Evolutionary conservation across 2,797 vertebrate species (phyloP), one percentile per base, ranked within the genome.

Genomic region (Scleropages formosus): DNA sequence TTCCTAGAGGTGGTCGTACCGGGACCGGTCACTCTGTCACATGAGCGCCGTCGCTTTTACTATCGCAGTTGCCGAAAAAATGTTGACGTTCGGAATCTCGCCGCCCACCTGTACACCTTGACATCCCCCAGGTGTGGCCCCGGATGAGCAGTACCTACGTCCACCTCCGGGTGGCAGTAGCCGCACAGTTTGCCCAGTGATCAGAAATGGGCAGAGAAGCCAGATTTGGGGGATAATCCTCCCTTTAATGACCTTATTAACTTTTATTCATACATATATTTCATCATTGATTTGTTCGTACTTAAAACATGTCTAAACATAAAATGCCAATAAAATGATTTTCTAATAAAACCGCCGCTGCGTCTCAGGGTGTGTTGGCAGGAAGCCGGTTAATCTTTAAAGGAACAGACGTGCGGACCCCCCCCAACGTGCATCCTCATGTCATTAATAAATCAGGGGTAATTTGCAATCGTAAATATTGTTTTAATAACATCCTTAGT

Each of bases 161-260:
- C 78, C 77, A 63, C 86, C 84, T 81, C 84, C 87, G 86, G 89
- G 75, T 86, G 88, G 88, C 87, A 85, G 82, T 86, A 84, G 64
- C 69, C 68, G 75, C 79, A 76, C 78, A 69, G 75, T 79, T 78
- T 76, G 72, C 24, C 47, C 27, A 73, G 77, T 75, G 77, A 78
- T 74, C 72, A 82, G 73, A 73, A 20, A 79, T 84, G 82, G 80
- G 80, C 83, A 81, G 71, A 80, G 79, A 84, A 80, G 86, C 78
- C 80, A 84, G 82, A 87, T 89, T 87, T 88, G 56, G 31, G 63
- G 83, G 84, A 82, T 87, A 85, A 87, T 88, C 84, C 83, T 69
- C 59, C 75, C 85, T 85, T 85, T 84, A 88, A 80, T 80, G 81
- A 63, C 72, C 26, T 82, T 82, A 82, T 84, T 86, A 83, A 85